Conservation (phyloP, 2,888 invertebrate genomes). For the Encarsia formosa region DNA sequence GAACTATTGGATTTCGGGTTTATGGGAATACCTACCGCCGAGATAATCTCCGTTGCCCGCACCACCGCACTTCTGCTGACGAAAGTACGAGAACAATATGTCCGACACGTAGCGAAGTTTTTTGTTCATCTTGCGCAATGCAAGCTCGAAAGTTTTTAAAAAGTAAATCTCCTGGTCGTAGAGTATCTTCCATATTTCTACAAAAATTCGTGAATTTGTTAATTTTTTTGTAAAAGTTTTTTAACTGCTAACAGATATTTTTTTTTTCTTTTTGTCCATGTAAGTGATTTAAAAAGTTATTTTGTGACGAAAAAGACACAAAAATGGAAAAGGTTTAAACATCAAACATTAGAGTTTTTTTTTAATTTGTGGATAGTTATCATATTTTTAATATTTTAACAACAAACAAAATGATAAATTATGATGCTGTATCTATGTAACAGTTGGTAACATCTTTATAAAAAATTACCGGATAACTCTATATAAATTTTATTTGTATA, state of each 20-base stretch:
- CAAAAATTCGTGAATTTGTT: conserved; percentile 3
- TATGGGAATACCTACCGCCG: conserved; percentile 43
- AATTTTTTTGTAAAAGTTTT: neutral
- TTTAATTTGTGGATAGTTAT: too few relatives aligned
- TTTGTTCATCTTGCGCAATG: conserved; percentile 54
- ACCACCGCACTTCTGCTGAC: conserved; percentile 51
- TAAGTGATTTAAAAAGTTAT: too few relatives aligned
- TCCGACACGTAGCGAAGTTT: conserved; percentile 58
- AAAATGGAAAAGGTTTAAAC: neutral
- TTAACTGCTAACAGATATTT: neutral
- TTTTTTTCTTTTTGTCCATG: neutral
- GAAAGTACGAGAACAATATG: conserved; percentile 65
- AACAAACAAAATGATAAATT: too few relatives aligned
- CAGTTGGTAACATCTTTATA: too few relatives aligned
- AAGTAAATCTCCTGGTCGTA: conserved; percentile 62
- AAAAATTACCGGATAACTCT: too few relatives aligned
- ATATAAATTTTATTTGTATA: too few relatives aligned
- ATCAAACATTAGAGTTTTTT: neutral
- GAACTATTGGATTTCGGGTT: too few relatives aligned
- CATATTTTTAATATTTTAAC: neutral
- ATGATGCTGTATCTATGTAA: too few relatives aligned
- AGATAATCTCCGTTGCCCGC: conserved; percentile 52
- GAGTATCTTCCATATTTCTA: conserved; percentile 64
- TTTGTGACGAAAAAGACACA: too few relatives aligned
- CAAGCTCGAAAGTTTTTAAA: conserved; percentile 61